phyloP scores from a whole-genome alignment of 2,113 vertebrate species.

The Dendropsophus ebraccatus region DNA sequence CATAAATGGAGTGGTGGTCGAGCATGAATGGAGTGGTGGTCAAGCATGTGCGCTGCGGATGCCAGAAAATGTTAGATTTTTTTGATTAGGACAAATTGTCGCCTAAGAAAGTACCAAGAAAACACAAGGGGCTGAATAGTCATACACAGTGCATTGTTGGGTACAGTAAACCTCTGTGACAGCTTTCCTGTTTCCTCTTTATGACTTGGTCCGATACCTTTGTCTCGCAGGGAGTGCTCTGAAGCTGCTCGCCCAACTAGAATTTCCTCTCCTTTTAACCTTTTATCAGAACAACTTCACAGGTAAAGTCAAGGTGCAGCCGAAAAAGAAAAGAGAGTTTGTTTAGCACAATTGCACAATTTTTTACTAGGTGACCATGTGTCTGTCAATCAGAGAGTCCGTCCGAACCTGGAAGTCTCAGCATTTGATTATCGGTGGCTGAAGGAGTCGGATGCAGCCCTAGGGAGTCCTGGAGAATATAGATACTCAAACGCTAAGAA shows the following conservation, averaged over 20 bases:
- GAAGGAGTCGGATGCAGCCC: no score
- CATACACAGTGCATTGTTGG: neutral
- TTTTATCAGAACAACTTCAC: neutral
- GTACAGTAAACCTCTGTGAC: neutral
- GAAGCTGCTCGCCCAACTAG: conserved; percentile 11
- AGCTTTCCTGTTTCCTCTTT: neutral
- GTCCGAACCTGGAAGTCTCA: no score
- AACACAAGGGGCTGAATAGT: neutral
- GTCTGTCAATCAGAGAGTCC: neutral
- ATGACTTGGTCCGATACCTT: neutral
- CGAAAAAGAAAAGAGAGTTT: neutral
- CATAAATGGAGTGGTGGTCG: no score
- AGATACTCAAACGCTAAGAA: no score
- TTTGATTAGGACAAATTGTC: no score
- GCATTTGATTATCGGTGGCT: no score
- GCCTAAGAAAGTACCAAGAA: neutral
- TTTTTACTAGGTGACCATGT: neutral
- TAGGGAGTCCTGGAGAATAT: no score
- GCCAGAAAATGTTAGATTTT: no score
- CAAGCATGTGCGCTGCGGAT: no score
- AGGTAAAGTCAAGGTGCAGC: neutral
- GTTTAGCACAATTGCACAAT: neutral
- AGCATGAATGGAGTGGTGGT: no score
- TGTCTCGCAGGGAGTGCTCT: conserved; percentile 17
- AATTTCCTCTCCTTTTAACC: conserved; percentile 3